Base-by-base conservation (phyloP, 2,888 invertebrate genomes). In the Fragum whitleyi region DNA sequence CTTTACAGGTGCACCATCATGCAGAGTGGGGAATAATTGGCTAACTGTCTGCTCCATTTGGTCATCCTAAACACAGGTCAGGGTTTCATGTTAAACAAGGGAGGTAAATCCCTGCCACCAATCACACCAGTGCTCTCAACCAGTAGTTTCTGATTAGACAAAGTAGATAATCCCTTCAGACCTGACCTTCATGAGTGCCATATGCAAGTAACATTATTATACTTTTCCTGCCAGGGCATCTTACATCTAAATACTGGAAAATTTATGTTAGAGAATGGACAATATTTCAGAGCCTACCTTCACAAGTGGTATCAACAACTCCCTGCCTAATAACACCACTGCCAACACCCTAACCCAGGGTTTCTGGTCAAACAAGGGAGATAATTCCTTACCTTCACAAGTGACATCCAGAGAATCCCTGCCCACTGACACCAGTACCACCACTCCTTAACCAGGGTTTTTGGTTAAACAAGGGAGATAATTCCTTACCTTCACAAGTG, bases 401-500 rank as follows among this genome's bases (percentile, higher is more conserved):
- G 55, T 77, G 42, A 79, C 77, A 77, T 77, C 71, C 5, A 39
- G 36, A 32, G 96, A 62, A 59, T 11, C 79, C 61, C 19, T 74
- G 92, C 95, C 95, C 42, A 93, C 92, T 88, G 95, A 92, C 32
- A 96, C 95, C 82, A 23, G 76, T 85, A 7, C 74, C 70, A 21
- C 85, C 85, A 6, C 96, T 98, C 87, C 96, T 94, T 86, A 95
- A 94, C 96, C 97, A 96, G 82, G 96, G 95, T 89, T 96, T 95
- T 93, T 97, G 97, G 94, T 97, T 97, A 94, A 95, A 97, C 88
- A 97, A 94, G 0, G 97, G 96, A 93, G 98, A 98, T 94, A 99
- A 99, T 70, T 95, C 95, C 90, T 97, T 97, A 94, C 99, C 81
- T 88, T 86, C 82, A 79, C 86, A 85, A 47, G 55, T 77, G 42